Conservation (phyloP, 2,797 vertebrate species). For the Poeciliopsis turneri region DNA sequence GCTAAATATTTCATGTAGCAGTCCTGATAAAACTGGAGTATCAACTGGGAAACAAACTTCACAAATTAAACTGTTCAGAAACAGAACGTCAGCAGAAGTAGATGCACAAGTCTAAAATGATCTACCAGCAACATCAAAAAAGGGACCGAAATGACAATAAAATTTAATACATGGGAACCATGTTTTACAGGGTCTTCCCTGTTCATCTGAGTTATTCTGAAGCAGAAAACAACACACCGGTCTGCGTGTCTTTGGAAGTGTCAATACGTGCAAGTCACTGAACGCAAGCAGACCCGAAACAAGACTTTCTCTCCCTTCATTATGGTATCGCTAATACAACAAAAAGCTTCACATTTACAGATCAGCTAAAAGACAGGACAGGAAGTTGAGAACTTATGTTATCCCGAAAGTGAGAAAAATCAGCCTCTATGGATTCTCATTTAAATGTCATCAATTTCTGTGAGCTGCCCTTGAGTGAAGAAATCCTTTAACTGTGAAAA, state of each 20-base stretch:
- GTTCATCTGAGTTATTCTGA: neutral
- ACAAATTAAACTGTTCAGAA: neutral
- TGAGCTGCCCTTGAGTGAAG: neutral
- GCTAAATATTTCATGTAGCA: neutral
- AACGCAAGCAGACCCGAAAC: neutral
- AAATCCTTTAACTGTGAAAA: neutral
- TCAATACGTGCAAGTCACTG: neutral
- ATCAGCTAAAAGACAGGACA: neutral
- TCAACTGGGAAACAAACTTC: neutral
- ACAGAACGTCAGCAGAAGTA: neutral
- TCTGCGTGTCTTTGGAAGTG: neutral
- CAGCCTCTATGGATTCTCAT: too few relatives aligned
- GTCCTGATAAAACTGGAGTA: neutral
- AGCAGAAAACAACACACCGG: neutral
- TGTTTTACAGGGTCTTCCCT: neutral
- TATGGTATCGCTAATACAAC: too few relatives aligned
- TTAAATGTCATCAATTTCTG: neutral
- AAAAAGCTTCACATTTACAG: neutral
- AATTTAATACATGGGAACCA: neutral
- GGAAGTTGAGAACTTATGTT: neutral
- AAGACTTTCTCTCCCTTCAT: neutral
- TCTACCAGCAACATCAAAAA: neutral
- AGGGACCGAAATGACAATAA: neutral
- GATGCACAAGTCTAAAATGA: neutral
- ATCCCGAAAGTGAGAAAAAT: too few relatives aligned